Evolutionary conservation across 1,140 invertebrate species (phyloP).

Genomic region (Eumaeus atala): DNA sequence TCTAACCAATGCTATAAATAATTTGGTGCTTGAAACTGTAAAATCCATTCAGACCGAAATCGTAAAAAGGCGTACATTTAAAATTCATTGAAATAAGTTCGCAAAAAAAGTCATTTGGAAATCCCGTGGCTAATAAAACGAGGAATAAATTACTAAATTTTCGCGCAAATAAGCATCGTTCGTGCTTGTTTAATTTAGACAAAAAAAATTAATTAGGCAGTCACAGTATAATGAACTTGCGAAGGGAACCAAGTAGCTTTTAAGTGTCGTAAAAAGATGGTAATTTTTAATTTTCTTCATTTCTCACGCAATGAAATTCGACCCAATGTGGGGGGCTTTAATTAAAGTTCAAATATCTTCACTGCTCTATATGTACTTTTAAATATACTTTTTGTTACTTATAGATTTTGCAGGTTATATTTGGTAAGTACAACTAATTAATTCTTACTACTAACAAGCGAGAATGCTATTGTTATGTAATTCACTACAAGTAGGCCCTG

Average conservation of each 20-base stretch:
- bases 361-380: not conserved
- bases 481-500: no score
- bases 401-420: no score
- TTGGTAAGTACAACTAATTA: no score
- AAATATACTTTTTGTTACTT: no score
- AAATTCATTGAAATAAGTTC: slow-evolving; percentile 24
- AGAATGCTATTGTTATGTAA: no score
- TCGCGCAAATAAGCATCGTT: slow-evolving; percentile 44
- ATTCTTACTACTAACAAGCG: no score
- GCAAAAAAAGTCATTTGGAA: slow-evolving; percentile 43
- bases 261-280: slow-evolving; percentile 50
- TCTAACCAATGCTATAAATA: not conserved
- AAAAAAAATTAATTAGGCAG: slow-evolving; percentile 62
- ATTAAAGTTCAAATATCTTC: slow-evolving; percentile 27
- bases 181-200: slow-evolving; percentile 40
- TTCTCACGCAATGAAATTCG: slow-evolving; percentile 39
- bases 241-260: slow-evolving; percentile 37
- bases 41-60: slow-evolving; percentile 13
- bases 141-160: slow-evolving; percentile 50
- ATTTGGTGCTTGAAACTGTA: slow-evolving; percentile 7
- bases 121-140: slow-evolving; percentile 44
- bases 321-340: slow-evolving; percentile 33
- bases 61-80: slow-evolving; percentile 15
- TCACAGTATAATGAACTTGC: slow-evolving; percentile 42
- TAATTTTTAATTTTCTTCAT: slow-evolving; percentile 46